Evolutionary conservation across 2,888 invertebrate genomes (phyloP).

Genomic region (Stenurella melanura): DNA sequence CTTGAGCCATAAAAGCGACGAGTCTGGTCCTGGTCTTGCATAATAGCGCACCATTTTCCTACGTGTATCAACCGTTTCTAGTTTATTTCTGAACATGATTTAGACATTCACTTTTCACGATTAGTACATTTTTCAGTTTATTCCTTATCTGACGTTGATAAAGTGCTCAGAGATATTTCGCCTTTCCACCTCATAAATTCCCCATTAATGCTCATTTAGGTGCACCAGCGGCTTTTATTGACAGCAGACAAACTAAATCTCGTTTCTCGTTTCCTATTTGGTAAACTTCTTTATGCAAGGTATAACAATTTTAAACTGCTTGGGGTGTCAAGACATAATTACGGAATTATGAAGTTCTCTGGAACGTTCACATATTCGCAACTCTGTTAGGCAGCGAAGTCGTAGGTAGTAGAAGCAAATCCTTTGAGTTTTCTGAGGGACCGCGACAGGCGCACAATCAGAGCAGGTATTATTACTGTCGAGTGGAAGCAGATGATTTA

Average conservation of each 20-base stretch:
- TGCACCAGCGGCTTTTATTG: conserved; percentile 10
- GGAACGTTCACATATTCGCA: conserved; percentile 10
- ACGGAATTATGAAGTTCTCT: neutral
- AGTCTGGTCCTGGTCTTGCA: too few species aligned
- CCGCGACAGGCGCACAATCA: neutral
- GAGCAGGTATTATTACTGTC: too few species aligned
- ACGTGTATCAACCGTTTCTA: too few species aligned
- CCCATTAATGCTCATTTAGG: conserved; percentile 14
- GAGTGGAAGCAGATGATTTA: conserved; percentile 16
- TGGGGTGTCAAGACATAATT: conserved; percentile 16
- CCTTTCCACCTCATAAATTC: conserved; percentile 3
- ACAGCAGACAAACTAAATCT: conserved; percentile 12
- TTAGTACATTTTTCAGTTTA: neutral
- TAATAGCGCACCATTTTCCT: too few species aligned
- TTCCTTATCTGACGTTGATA: neutral
- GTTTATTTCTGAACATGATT: neutral
- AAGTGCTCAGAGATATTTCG: neutral
- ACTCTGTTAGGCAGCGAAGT: conserved; percentile 1
- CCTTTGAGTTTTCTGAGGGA: neutral
- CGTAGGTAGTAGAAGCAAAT: neutral
- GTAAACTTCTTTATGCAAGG: conserved; percentile 10
- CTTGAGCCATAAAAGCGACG: too few species aligned
- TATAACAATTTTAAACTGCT: conserved; percentile 10
- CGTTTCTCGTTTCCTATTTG: conserved; percentile 20
- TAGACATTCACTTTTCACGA: neutral